phyloP scores from a whole-genome alignment of 1,140 invertebrate species.

The Cydia splendana region DNA sequence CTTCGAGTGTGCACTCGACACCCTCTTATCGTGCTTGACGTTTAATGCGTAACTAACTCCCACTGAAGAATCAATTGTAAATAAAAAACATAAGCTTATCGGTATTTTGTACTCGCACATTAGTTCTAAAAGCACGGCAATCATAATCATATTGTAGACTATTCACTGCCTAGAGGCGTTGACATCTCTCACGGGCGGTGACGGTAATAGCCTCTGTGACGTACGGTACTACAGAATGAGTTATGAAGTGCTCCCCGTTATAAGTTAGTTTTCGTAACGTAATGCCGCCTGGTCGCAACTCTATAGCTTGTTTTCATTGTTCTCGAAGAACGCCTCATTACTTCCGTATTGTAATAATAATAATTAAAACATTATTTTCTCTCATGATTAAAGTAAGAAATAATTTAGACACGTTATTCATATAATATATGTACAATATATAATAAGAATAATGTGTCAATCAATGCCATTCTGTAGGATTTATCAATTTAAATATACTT shows the following conservation, averaged over 20 bases:
- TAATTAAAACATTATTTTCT: not conserved
- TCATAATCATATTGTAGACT: constrained; percentile 6
- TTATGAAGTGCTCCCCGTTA: constrained; percentile 17
- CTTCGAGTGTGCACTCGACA: constrained; percentile 39
- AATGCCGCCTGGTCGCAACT: constrained; percentile 14
- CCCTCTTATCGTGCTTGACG: constrained; percentile 42
- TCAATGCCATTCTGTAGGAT: no score
- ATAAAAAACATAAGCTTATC: not conserved
- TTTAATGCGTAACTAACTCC: constrained; percentile 45
- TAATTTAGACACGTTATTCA: not conserved
- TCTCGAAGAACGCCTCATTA: not conserved
- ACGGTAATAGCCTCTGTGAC: constrained; percentile 28
- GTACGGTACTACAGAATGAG: constrained; percentile 25
- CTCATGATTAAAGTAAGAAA: not conserved
- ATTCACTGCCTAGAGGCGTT: constrained; percentile 6
- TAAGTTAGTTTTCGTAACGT: constrained; percentile 29
- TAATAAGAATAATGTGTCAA: no score
- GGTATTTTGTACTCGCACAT: not conserved
- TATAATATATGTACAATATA: not conserved
- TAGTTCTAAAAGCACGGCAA: not conserved
- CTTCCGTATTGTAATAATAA: not conserved
- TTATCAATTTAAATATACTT: no score
- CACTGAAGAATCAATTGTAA: constrained; percentile 14
- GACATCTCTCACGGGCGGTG: constrained; percentile 30
- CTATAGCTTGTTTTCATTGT: constrained; percentile 11